These are phyloP conservation scores for Rhynchopsitta pachyrhyncha DNA, from an alignment of 2,113 vertebrate species.

Conservation along the genomic window DNA sequence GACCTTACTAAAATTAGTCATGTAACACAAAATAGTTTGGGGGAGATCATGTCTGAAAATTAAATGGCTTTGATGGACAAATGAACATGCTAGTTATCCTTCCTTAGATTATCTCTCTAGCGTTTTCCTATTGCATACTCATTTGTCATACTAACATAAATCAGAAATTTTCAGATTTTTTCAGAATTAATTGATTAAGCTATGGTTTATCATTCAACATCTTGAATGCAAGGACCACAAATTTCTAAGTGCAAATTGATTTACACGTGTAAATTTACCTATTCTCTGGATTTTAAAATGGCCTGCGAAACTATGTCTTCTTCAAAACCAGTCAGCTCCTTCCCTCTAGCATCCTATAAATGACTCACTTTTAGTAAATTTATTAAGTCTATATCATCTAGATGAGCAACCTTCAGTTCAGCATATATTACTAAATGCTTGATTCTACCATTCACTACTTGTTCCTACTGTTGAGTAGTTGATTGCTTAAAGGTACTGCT, in stretches of 20 bases:
- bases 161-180: background rate
- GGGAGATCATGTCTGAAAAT: background rate
- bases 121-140: background rate
- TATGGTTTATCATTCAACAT: background rate
- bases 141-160: background rate
- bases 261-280: background rate
- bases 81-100: background rate
- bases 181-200: background rate
- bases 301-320: background rate
- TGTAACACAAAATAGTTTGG: background rate
- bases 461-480: background rate
- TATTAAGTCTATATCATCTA: background rate
- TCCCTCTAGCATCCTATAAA: background rate
- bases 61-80: background rate
- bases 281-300: background rate
- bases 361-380: background rate
- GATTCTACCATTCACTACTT: background rate
- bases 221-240: background rate
- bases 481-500: background rate
- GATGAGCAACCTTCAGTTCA: background rate
- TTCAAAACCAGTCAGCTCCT: background rate
- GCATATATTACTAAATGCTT: background rate
- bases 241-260: background rate
- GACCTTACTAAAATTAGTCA: background rate
- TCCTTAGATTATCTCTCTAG: background rate